Conservation (phyloP, 2,797 vertebrate species). For the Tiaroga cobitis region DNA sequence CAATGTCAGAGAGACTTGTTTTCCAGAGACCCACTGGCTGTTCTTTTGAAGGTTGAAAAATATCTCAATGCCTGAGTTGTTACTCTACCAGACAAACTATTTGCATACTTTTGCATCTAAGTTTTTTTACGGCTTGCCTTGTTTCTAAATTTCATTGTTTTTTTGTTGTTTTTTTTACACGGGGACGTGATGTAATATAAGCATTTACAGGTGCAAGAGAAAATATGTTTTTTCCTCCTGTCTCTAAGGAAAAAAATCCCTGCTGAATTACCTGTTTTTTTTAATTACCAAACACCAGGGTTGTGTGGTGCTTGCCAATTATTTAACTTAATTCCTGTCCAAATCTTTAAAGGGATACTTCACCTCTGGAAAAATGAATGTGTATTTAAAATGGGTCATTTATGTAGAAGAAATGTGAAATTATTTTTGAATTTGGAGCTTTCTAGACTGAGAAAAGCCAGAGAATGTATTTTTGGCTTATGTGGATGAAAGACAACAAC, state of each 20-base stretch:
- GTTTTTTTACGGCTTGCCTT: neutral
- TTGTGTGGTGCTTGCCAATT: slow-evolving; percentile 4
- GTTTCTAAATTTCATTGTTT: no score
- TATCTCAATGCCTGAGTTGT: neutral
- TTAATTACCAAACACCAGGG: neutral
- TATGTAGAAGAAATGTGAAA: no score
- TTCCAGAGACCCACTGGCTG: neutral
- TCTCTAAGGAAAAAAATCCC: neutral
- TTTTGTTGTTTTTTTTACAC: neutral
- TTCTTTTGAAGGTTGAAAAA: neutral
- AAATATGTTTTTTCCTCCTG: neutral
- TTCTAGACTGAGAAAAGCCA: no score
- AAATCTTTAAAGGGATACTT: no score
- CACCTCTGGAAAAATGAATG: no score
- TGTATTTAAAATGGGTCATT: no score
- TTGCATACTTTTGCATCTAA: slow-evolving; percentile 25
- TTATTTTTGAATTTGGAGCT: no score
- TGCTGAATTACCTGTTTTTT: neutral
- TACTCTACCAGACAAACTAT: neutral
- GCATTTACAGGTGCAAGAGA: neutral
- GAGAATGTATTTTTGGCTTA: no score
- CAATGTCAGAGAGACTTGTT: neutral
- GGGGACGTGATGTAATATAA: neutral
- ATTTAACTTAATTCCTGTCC: neutral
- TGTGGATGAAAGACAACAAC: no score